Evolutionary conservation across 2,113 vertebrate genomes (phyloP).

Genomic region (Barbus barbus): DNA sequence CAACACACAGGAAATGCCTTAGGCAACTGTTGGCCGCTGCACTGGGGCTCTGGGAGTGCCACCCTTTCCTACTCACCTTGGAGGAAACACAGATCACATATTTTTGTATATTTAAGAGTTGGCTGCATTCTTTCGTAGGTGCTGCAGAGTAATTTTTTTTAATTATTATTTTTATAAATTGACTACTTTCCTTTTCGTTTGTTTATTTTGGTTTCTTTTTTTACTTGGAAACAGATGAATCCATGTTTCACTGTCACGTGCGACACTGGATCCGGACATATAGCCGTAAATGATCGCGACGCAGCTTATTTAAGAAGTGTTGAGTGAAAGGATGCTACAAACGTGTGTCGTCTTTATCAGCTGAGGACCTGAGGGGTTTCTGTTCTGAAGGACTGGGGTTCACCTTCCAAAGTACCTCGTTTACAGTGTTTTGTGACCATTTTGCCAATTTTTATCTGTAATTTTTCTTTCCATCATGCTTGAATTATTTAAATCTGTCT

Average conservation of each 20-base stretch:
- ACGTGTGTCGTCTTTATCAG: conserved; percentile 73
- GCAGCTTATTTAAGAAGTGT: conserved; percentile 82
- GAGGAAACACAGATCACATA: conserved; percentile 74
- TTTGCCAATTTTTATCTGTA: conserved; percentile 73
- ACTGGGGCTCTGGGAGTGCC: conserved; percentile 81
- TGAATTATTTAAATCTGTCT: conserved; percentile 98
- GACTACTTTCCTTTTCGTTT: conserved; percentile 69
- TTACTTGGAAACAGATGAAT: conserved; percentile 87
- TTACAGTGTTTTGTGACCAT: conserved; percentile 91
- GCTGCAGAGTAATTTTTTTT: conserved; percentile 74
- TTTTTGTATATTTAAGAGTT: conserved; percentile 99
- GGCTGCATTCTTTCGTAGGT: conserved; percentile 85
- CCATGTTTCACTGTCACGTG: conserved; percentile 75
- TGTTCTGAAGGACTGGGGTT: conserved; percentile 84
- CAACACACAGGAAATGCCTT: conserved; percentile 96
- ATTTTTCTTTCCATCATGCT: conserved; percentile 83
- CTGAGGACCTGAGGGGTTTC: conserved; percentile 77
- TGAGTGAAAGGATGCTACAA: conserved; percentile 65
- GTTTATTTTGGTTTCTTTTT: conserved; percentile 67
- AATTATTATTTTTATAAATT: conserved; percentile 85
- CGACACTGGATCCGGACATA: conserved; percentile 88
- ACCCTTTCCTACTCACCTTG: conserved; percentile 81
- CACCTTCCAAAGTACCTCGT: conserved; percentile 98
- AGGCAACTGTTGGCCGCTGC: conserved; percentile 87
- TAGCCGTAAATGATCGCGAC: conserved; percentile 75